Percentiles rank a stretch among this genome's conserved stretches.
phyloP scores from a whole-genome alignment of 2,888 invertebrate genomes.

The Yponomeuta evonymella region DNA sequence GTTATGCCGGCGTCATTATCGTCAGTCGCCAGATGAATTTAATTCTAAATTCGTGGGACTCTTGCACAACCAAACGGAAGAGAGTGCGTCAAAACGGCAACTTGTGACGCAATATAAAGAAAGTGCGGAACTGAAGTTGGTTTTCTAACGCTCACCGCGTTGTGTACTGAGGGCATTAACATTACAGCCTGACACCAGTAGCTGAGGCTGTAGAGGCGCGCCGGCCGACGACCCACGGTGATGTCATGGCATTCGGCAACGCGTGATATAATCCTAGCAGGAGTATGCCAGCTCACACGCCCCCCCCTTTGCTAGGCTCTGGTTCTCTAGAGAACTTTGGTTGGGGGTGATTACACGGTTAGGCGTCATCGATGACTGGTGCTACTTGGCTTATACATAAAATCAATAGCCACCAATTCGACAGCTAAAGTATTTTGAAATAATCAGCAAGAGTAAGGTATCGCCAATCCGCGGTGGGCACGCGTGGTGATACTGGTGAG shows the following conservation, averaged over 20 bases:
- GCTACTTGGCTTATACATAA: too few relatives aligned
- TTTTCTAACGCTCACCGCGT: conserved; percentile 60
- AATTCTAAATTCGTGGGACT: conserved; percentile 43
- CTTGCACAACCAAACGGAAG: conserved; percentile 69
- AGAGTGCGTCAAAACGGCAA: conserved; percentile 66
- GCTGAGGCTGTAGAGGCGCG: conserved; percentile 39
- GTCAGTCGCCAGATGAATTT: conserved; percentile 20
- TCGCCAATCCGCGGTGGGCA: too few relatives aligned
- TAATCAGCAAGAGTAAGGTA: too few relatives aligned
- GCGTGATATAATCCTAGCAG: conserved; percentile 20
- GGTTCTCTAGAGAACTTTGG: too few relatives aligned
- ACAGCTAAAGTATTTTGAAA: too few relatives aligned
- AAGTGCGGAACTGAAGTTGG: conserved; percentile 73
- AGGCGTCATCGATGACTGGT: too few relatives aligned
- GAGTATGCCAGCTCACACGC: conserved; percentile 16
- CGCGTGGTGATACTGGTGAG: too few relatives aligned
- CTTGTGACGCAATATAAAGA: conserved; percentile 71
- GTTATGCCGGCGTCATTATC: conserved; percentile 32
- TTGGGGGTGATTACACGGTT: too few relatives aligned
- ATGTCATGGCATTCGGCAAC: conserved; percentile 36
- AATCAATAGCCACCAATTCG: too few relatives aligned
- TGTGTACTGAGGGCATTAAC: conserved; percentile 68
- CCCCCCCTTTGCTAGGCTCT: too few relatives aligned
- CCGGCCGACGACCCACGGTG: conserved; percentile 57
- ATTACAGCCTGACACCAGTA: conserved; percentile 37